A percentile compares a stretch with the other conserved stretches of the same genome.
Conservation (phyloP, 2,113 vertebrate genomes). For the Epinephelus lanceolatus region DNA sequence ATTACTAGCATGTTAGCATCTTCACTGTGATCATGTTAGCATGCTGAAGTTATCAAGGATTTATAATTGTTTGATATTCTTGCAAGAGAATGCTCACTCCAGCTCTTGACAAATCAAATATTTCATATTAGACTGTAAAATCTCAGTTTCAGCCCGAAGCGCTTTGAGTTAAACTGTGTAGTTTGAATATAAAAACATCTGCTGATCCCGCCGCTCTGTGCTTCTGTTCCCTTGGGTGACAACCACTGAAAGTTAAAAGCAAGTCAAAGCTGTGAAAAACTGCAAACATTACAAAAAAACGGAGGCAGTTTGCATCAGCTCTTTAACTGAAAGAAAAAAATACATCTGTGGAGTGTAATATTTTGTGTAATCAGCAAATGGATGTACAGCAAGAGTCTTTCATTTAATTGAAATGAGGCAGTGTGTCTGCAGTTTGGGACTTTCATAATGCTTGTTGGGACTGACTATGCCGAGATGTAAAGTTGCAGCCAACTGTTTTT, state of each 20-base stretch:
- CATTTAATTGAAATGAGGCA: not conserved
- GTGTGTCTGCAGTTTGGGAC: not conserved
- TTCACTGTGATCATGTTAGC: no score
- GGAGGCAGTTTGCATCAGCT: constrained; percentile 50
- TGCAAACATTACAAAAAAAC: constrained; percentile 28
- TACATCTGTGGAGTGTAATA: not conserved
- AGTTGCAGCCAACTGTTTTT: constrained; percentile 6
- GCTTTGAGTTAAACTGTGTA: constrained; percentile 20
- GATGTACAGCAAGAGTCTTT: constrained; percentile 9
- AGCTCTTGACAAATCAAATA: constrained; percentile 6
- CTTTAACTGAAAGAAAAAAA: not conserved
- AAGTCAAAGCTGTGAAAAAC: not conserved
- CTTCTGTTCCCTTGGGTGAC: constrained; percentile 20
- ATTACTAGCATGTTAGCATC: no score
- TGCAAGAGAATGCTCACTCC: not conserved
- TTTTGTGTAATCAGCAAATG: constrained; percentile 51
- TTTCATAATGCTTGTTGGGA: not conserved
- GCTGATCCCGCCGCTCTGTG: constrained; percentile 20
- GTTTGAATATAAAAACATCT: constrained; percentile 18
- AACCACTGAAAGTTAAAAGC: constrained; percentile 40
- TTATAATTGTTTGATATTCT: not conserved
- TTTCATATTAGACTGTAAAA: not conserved
- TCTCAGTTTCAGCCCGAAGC: not conserved
- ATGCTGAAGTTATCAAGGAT: not conserved
- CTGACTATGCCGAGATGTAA: not conserved